A percentile compares a stretch with the other conserved stretches of the same genome.
Conservation (phyloP, 2,113 vertebrate genomes). For the Myotis yumanensis region DNA sequence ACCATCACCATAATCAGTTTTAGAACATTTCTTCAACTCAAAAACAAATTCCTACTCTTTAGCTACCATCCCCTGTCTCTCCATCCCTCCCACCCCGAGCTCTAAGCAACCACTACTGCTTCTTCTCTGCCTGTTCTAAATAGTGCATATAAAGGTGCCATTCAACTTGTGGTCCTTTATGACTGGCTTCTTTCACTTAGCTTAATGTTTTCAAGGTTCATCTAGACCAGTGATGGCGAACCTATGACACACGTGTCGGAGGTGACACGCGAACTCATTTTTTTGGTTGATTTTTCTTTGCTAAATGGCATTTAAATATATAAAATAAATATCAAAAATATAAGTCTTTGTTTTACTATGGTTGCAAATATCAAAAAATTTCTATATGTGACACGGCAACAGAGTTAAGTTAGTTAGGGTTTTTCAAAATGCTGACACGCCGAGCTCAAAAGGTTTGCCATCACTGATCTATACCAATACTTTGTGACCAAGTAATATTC, state of each 20-base stretch:
- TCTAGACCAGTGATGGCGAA: neutral
- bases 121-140: neutral
- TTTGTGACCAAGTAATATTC: neutral
- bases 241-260: no score
- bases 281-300: no score
- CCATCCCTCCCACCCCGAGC: neutral
- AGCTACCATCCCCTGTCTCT: neutral
- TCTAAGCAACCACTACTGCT: neutral
- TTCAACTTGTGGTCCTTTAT: neutral
- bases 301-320: no score
- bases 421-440: no score
- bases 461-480: no score
- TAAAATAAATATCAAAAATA: no score
- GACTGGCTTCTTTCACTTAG: neutral
- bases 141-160: neutral
- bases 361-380: no score
- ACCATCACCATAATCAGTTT: neutral
- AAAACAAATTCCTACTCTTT: neutral
- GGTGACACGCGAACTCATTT: no score
- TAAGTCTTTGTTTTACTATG: no score
- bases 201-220: neutral
- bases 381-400: no score
- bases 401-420: no score
- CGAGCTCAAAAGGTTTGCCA: no score
- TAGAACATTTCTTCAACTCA: neutral